Base-by-base conservation (phyloP, 2,888 invertebrate genomes). In the Drosophila neotestacea region DNA sequence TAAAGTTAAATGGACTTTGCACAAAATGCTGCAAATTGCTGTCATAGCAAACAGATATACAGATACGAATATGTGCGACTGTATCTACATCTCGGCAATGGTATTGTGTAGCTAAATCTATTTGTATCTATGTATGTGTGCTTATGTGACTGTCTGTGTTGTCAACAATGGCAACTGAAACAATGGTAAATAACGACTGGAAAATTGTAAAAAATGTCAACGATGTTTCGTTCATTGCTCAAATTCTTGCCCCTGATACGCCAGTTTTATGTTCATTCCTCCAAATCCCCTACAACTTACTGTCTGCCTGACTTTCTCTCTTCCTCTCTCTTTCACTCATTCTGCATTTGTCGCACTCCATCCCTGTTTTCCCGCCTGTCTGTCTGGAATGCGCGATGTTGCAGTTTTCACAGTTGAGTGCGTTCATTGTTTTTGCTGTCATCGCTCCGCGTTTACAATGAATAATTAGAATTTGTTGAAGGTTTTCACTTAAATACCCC, bases 111-210 rank as follows among this genome's bases (percentile, higher is more conserved):
- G 52, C 46, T 50, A 47, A 48, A 54, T 58, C 50, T 47, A 51
- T 56, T 32, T 6, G 16, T 46, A 7, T 41, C 32, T 22, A 30
- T 22, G 32, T 22, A 30, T 22, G 32, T 16, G 5, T 28, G 32
- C 39, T 10, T 55, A 28, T 47, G 22, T 6, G 34, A 10, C 9
- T 42, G 39, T 65, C 22, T 28, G 41, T 48, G 32, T 63, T 54
- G 54, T 62, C 58, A 60, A 67, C 75, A 73, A 70, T 70, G 65
- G 60, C 66, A 73, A 76, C 70, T 77, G 69, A 73, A 84, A 84
- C 84, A 84, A 84, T 84, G 77, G 86, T 84, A 79, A 83, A 84
- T 86, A 86, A 84, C 84, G 84, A 86, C 86, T 84, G 79, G 84
- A 86, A 79, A 83, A 84, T 86, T 84, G 84, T 86, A 72, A 84